These are phyloP conservation scores for Camponotus floridanus DNA, from an alignment of 1,140 invertebrate genomes.

Conservation along the genomic window DNA sequence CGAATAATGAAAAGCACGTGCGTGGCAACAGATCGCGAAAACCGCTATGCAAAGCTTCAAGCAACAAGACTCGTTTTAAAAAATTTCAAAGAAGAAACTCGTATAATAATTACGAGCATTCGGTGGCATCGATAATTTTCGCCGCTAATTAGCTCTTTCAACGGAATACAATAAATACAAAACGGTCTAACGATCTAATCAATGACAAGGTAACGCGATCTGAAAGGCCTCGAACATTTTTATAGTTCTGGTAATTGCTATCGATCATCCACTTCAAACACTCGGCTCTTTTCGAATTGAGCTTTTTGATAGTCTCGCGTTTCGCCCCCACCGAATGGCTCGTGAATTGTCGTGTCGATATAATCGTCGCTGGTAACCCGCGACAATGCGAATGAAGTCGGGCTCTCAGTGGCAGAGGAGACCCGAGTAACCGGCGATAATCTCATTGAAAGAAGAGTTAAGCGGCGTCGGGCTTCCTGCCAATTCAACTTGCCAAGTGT, in stretches of 20 bases:
- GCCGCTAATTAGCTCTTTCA: conserved; percentile 15
- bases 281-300: conserved; percentile 21
- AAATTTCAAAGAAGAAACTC: neutral
- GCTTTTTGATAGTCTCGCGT: conserved; percentile 37
- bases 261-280: conserved; percentile 55
- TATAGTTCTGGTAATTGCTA: conserved; percentile 19
- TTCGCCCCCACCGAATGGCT: conserved; percentile 8
- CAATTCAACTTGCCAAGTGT: conserved; percentile 81
- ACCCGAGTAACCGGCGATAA: conserved; percentile 75
- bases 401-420: conserved; percentile 43
- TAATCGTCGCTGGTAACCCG: neutral
- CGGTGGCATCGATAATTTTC: neutral
- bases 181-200: conserved; percentile 12
- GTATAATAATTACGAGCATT: neutral
- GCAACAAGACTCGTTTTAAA: neutral
- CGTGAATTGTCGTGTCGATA: conserved; percentile 52
- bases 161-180: neutral
- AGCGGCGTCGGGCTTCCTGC: conserved; percentile 81
- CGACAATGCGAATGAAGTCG: conserved; percentile 68
- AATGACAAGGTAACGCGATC: neutral
- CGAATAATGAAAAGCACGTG: conserved; percentile 62
- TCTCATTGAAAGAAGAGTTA: conserved; percentile 81
- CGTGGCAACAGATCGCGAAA: conserved; percentile 20
- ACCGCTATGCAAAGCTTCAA: neutral
- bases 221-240: neutral